Evolutionary conservation across 1,140 invertebrate species (phyloP).

Genomic region (Potamilus streckersoni): DNA sequence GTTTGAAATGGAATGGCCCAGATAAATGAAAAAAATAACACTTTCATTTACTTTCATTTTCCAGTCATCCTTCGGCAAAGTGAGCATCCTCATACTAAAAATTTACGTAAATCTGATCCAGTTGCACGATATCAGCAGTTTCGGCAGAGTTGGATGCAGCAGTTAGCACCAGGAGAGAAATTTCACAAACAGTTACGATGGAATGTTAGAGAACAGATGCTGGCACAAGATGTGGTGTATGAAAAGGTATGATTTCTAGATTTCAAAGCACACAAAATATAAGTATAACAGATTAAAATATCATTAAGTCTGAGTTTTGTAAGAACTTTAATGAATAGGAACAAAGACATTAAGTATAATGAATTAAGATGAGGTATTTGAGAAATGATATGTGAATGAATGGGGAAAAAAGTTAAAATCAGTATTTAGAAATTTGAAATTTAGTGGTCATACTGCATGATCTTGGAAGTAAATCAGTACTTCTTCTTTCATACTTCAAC

Average conservation of each 20-base stretch:
- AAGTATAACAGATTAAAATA: not conserved
- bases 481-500: no score
- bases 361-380: no score
- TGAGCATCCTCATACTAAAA: constrained; percentile 52
- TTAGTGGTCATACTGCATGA: no score
- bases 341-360: no score
- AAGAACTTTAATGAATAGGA: no score
- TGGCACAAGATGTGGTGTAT: constrained; percentile 56
- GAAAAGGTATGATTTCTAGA: constrained; percentile 46
- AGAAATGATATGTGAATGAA: no score
- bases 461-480: no score
- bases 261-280: not conserved
- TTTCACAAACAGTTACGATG: constrained; percentile 62
- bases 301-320: no score
- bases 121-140: constrained; percentile 59
- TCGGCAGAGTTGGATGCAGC: constrained; percentile 51
- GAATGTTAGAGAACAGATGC: constrained; percentile 65
- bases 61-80: constrained; percentile 42
- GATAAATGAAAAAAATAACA: no score
- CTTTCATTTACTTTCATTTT: not conserved
- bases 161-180: constrained; percentile 62
- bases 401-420: no score
- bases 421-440: no score
- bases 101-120: constrained; percentile 58
- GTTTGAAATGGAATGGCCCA: no score